Base-by-base conservation (phyloP, 2,888 invertebrate species). In the Aethes cnicana region DNA sequence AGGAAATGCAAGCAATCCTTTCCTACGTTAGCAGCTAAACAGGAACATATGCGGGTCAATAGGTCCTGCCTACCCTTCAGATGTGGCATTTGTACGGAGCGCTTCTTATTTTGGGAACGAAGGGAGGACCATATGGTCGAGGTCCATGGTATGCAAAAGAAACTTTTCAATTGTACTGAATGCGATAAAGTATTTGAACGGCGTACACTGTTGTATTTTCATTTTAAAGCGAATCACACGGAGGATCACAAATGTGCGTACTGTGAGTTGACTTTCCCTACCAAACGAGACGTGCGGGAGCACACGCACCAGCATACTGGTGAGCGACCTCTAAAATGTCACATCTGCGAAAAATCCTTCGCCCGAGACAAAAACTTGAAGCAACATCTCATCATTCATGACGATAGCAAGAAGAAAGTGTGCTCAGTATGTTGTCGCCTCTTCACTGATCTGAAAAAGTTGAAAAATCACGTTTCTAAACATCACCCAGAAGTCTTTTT, bases 11-110 rank as follows among this genome's bases (percentile, higher is more conserved):
- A 58, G 17, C 57, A 56, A 4, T 46, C 47, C 1, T 67, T 63
- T 42, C 50, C 63, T 0, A 56, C 59, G 1, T 46, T 58, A 33
- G 60, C 60, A 25, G 65, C 57, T 9, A 68, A 69, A 53, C 64
- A 58, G 39, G 46, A 64, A 8, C 64, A 68, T 25, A 52, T 57
- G 28, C 56, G 50, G 3, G 53, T 35, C 1, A 58, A 55, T 28
- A 58, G 57, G 35, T 43, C 48, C 6, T 67, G 67, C 35, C 54
- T 62, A 56, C 57, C 57, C 1, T 59, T 58, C 35, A 57, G 59
- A 14, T 68, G 68, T 33, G 21, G 47, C 0, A 39, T 56, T 0
- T 68, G 68, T 14, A 52, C 56, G 1, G 63, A 65, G 23, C 52
- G 68, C 1, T 68, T 66, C 11, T 47, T 56, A 0, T 56, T 39